phyloP scores from a whole-genome alignment of 2,113 vertebrate genomes.

The Callopanchax toddi region DNA sequence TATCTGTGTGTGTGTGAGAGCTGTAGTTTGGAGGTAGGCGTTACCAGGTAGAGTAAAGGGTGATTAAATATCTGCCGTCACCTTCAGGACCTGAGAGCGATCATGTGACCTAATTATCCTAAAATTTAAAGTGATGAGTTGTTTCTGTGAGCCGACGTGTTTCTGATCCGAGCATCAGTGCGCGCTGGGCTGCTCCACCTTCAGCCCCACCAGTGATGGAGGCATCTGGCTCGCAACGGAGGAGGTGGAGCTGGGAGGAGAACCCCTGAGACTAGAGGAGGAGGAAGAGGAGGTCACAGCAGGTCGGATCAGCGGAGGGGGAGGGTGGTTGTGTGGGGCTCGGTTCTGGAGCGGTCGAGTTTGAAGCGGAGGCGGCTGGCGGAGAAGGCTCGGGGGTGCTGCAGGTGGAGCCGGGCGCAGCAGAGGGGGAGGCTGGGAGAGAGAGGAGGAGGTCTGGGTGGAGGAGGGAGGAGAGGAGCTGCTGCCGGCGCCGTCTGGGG shows the following conservation, averaged over 20 bases:
- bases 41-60: constrained; percentile 54
- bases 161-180: constrained; percentile 60
- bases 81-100: constrained; percentile 13
- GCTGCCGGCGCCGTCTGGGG: constrained; percentile 53
- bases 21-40: constrained; percentile 61
- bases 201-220: constrained; percentile 82
- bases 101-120: constrained; percentile 4
- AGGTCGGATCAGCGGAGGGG: constrained; percentile 87
- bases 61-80: constrained; percentile 22
- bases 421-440: constrained; percentile 88
- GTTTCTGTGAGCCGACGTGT: constrained; percentile 14
- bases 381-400: constrained; percentile 85
- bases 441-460: constrained; percentile 74
- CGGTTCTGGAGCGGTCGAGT: constrained; percentile 86
- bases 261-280: constrained; percentile 61
- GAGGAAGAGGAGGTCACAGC: constrained; percentile 72
- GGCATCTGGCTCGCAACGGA: constrained; percentile 74
- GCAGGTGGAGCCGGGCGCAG: constrained; percentile 86
- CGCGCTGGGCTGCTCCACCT: constrained; percentile 80
- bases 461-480: constrained; percentile 62
- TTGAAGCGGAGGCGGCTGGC: constrained; percentile 89
- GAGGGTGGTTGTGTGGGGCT: constrained; percentile 85
- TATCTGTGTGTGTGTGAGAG: constrained; percentile 8
- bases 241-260: constrained; percentile 61
- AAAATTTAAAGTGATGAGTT: neutral